phyloP scores from a whole-genome alignment of 2,113 vertebrate species.

The Megaceryle torquata region DNA sequence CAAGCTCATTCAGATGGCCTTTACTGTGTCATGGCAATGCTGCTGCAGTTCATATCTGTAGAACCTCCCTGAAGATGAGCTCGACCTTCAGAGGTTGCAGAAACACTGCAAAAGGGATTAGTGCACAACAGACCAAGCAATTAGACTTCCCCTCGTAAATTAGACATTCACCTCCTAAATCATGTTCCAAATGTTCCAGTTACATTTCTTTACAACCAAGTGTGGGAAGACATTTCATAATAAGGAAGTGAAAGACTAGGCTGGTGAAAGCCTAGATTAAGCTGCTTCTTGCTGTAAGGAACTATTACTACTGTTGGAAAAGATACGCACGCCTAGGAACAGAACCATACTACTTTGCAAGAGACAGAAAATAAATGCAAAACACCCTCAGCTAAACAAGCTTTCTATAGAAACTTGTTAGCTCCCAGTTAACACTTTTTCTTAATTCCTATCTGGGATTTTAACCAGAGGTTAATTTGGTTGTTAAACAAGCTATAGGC shows the following conservation, averaged over 20 bases:
- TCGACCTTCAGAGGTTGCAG: not conserved
- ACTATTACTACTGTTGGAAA: not conserved
- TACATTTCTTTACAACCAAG: not conserved
- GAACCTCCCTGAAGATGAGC: not conserved
- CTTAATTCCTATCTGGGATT: not conserved
- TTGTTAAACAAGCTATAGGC: conserved; percentile 2
- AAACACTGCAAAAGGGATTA: not conserved
- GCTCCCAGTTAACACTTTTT: not conserved
- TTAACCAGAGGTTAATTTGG: conserved; percentile 14
- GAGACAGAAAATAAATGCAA: not conserved
- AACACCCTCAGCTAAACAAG: not conserved
- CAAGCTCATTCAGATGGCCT: not conserved
- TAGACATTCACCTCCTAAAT: not conserved
- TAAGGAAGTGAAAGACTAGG: not conserved
- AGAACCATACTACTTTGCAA: not conserved
- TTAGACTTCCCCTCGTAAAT: not conserved
- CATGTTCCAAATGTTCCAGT: not conserved
- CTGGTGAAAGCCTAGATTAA: not conserved
- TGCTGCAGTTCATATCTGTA: not conserved
- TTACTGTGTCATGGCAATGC: not conserved
- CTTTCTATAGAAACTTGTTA: not conserved
- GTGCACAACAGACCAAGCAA: not conserved
- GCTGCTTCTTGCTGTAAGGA: not conserved
- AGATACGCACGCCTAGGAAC: not conserved
- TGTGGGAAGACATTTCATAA: not conserved